A percentile compares a stretch with the other conserved stretches of the same genome.
Conservation (phyloP, 2,797 vertebrate genomes). For the Leucoraja ocellata region DNA sequence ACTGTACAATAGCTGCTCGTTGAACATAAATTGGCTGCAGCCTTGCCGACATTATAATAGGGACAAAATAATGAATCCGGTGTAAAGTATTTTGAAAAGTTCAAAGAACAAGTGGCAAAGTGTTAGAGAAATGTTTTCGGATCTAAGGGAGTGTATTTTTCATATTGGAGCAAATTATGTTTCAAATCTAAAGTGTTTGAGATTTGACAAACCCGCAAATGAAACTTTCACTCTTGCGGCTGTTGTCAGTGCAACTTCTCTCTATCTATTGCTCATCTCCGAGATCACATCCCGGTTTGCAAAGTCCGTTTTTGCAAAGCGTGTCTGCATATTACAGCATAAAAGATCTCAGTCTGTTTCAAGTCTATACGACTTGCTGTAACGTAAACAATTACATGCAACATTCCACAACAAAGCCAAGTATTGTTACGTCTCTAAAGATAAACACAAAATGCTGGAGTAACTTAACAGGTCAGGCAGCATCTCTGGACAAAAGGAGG, state of each 20-base stretch:
- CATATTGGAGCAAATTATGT: neutral
- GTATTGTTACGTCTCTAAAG: too few species aligned
- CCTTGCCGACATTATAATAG: neutral
- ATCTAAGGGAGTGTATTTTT: neutral
- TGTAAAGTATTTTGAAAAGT: neutral
- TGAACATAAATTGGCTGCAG: neutral
- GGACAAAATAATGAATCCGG: neutral
- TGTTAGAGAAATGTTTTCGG: neutral
- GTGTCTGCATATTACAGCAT: neutral
- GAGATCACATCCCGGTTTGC: neutral
- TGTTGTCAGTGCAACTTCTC: neutral
- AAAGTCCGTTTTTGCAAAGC: neutral
- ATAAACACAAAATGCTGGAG: too few species aligned
- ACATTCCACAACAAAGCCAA: neutral
- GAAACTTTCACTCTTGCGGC: neutral
- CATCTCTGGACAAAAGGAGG: too few species aligned
- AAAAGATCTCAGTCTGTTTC: neutral
- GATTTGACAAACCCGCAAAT: neutral
- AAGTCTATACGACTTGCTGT: neutral
- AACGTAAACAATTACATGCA: neutral
- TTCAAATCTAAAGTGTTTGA: neutral
- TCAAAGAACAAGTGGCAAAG: neutral
- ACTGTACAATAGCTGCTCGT: neutral
- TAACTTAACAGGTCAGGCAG: too few species aligned
- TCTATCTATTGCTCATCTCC: neutral